Evolutionary conservation across 2,888 invertebrate genomes (phyloP), one percentile per base, ranked within the genome.

Genomic region (Tachina fera): DNA sequence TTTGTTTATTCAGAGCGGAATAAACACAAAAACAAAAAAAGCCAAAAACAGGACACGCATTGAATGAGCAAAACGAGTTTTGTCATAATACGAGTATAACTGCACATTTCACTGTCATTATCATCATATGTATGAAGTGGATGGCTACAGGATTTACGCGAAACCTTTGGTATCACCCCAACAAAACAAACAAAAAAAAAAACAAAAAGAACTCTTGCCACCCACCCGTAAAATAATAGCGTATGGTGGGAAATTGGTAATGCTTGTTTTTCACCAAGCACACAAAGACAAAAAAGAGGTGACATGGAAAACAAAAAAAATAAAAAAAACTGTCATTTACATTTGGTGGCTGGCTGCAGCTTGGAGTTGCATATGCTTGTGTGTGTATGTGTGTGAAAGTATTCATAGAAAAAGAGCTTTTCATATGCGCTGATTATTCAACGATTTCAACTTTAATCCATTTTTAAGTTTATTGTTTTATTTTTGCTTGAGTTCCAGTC

Each of bases 81-180:
- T 19, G 49, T 49, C 77, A 77, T 67, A 77, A 72, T 67, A 58
- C 49, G 65, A 65, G 51, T 51, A 67, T 5, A 67, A 67, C 56
- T 77, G 60, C 22, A 83, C 74, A 72, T 80, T 71, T 80, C 84
- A 84, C 60, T 84, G 76, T 81, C 84, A 81, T 76, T 76, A 71
- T 77, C 77, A 83, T 77, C 77, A 77, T 67, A 51, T 60, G 76
- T 67, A 51, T 67, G 76, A 67, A 72, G 76, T 76, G 72, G 71
- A 84, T 80, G 53, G 60, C 67, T 76, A 68, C 76, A 76, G 84
- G 76, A 71, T 84, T 72, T 53, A n/a, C 6, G 31, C 31, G 31
- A 31, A 31, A 31, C 31, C 6, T 31, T 6, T 6, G 31, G 31
- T 6, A 31, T 31, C 31, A 6, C 39, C 14, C 45, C 49, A 80